Conservation (phyloP, 1,140 invertebrate genomes). For the Drosophila lacteicornis region DNA sequence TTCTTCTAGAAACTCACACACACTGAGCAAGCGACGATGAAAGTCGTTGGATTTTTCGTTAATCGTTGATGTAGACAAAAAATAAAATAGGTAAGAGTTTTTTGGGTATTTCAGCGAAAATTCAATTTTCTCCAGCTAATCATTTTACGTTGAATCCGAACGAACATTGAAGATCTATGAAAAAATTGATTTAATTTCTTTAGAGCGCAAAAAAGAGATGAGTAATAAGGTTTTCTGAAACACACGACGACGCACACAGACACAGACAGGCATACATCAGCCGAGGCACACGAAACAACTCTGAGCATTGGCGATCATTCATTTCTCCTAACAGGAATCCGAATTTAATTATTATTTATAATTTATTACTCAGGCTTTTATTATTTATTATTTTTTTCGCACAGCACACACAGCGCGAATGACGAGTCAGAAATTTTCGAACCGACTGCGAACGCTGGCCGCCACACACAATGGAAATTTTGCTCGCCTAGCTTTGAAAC, state of each 20-base stretch:
- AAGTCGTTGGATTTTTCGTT: slow-evolving; percentile 82
- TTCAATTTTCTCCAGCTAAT: slow-evolving; percentile 23
- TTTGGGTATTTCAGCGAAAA: slow-evolving; percentile 48
- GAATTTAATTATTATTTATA: slow-evolving; percentile 57
- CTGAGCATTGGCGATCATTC: slow-evolving; percentile 29
- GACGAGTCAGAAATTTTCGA: slow-evolving; percentile 82
- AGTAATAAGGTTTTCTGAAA: slow-evolving; percentile 68
- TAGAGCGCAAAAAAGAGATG: slow-evolving; percentile 53
- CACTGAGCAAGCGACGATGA: slow-evolving; percentile 63
- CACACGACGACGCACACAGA: slow-evolving; percentile 17
- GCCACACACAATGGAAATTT: slow-evolving; percentile 85
- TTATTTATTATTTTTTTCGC: slow-evolving; percentile 64
- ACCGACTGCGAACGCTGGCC: slow-evolving; percentile 73
- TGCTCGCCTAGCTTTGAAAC: slow-evolving; percentile 81
- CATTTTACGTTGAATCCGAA: neutral
- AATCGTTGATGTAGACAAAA: slow-evolving; percentile 84
- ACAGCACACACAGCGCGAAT: slow-evolving; percentile 69
- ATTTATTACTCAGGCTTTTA: slow-evolving; percentile 75
- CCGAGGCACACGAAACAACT: slow-evolving; percentile 27
- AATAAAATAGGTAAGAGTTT: slow-evolving; percentile 68
- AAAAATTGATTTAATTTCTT: neutral
- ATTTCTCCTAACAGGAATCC: slow-evolving; percentile 23
- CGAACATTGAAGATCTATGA: neutral
- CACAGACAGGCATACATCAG: slow-evolving; percentile 21
- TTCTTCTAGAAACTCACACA: slow-evolving; percentile 60